Evolutionary conservation across 2,113 vertebrate genomes (phyloP).

Genomic region (Barnardius zonarius): DNA sequence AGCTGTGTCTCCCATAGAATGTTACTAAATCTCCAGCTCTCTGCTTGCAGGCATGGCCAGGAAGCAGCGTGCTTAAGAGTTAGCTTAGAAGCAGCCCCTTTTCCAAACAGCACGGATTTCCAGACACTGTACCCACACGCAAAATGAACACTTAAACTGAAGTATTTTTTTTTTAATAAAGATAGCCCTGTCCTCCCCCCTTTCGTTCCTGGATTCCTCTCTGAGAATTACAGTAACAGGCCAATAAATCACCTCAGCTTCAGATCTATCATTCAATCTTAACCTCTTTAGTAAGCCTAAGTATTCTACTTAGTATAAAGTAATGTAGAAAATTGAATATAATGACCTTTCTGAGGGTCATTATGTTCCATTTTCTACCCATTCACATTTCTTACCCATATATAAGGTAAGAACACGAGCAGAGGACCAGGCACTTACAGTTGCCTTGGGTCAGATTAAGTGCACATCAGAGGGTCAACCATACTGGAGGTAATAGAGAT

Average conservation of each 20-base stretch:
- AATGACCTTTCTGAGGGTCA: neutral
- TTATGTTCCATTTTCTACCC: neutral
- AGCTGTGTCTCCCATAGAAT: neutral
- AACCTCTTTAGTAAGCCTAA: neutral
- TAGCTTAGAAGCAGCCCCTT: neutral
- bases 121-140: neutral
- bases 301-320: neutral
- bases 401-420: neutral
- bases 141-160: neutral
- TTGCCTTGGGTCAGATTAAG: neutral
- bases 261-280: neutral
- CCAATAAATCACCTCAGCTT: neutral
- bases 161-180: neutral
- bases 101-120: neutral
- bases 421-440: neutral
- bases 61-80: neutral
- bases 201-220: neutral
- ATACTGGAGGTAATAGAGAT: neutral
- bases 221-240: neutral
- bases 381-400: neutral
- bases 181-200: neutral
- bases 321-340: neutral
- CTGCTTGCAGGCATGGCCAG: neutral
- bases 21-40: neutral
- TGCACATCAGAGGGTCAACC: neutral